These are phyloP conservation scores for Lanius collurio DNA, from an alignment of 2,113 vertebrate species.

Conservation along the genomic window DNA sequence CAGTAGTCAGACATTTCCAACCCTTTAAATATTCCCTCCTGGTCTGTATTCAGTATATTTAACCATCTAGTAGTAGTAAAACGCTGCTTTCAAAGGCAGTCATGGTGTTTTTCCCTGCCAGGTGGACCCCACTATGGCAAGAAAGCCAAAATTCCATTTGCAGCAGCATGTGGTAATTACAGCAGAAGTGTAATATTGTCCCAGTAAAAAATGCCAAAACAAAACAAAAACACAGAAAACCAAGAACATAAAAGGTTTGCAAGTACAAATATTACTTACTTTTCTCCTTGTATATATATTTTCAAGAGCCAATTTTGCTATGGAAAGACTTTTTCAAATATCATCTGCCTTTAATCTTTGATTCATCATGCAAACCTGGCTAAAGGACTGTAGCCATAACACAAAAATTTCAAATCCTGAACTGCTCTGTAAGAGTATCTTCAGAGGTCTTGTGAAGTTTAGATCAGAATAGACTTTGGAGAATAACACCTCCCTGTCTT, in stretches of 20 bases:
- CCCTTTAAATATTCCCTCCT: not conserved
- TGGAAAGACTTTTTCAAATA: not conserved
- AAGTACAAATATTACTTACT: not conserved
- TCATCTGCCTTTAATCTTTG: not conserved
- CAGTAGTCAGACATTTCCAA: not conserved
- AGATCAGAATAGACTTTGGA: not conserved
- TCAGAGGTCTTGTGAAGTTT: not conserved
- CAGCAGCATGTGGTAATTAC: not conserved
- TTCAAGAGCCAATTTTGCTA: not conserved
- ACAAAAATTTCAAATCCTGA: not conserved
- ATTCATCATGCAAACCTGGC: not conserved
- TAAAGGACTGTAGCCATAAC: not conserved
- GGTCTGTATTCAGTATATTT: not conserved
- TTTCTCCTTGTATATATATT: not conserved
- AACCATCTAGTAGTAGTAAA: not conserved
- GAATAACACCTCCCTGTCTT: not conserved
- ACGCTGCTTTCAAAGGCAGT: not conserved
- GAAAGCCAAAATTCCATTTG: not conserved
- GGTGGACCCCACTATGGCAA: not conserved
- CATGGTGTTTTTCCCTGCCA: fast-evolving
- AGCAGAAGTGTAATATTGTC: not conserved
- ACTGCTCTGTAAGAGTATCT: not conserved
- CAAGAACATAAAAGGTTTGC: not conserved
- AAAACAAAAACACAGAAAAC: fast-evolving
- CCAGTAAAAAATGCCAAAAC: not conserved